Base-by-base conservation (phyloP, 2,888 invertebrate genomes). In the Eurytoma californica region DNA sequence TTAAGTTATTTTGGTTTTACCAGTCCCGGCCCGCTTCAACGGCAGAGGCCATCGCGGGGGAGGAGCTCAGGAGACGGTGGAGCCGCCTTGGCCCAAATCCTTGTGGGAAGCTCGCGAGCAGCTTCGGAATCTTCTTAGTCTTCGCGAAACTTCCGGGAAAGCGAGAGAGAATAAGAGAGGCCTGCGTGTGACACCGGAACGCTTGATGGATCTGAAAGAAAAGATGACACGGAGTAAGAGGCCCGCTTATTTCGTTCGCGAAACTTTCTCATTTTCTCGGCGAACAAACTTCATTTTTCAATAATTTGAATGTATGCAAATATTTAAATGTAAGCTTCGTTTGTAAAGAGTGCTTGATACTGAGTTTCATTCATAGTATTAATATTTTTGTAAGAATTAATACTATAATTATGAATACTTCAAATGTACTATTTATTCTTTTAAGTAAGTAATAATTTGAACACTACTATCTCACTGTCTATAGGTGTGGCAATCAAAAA, bases 1-100 rank as follows among this genome's bases (percentile, higher is more conserved):
- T 90, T 87, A 88, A 88, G 87, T 89, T 88, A 89, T 89, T 89
- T 89, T 88, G 86, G 84, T 88, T 88, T 85, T 85, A 82, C 83
- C 82, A 76, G 18, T 47, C 63, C 39, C 16, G 24, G 51, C 24
- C 63, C 30, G 77, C 77, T 78, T 79, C 47, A 58, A 16, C 49
- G 53, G 24, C 24, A 5, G 39, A 69, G 69, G 63, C 63, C 55
- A 66, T 53, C 5, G 70, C 14, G 20, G 24, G 20, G 24, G 13
- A 3, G 18, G 28, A 20, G 63, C 20, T 28, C 3, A 7, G 74
- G 73, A 55, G 79, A 79, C 76, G 77, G 79, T 20, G 28, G 18
- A 58, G 66, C 57, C 80, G 83, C 83, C 85, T 83, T 83, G 82
- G 63, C 84, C 84, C 79, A 87, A 88, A 88, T 88, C 88, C 88